Conservation (phyloP, 1,140 invertebrate genomes). For the Atta texana region DNA sequence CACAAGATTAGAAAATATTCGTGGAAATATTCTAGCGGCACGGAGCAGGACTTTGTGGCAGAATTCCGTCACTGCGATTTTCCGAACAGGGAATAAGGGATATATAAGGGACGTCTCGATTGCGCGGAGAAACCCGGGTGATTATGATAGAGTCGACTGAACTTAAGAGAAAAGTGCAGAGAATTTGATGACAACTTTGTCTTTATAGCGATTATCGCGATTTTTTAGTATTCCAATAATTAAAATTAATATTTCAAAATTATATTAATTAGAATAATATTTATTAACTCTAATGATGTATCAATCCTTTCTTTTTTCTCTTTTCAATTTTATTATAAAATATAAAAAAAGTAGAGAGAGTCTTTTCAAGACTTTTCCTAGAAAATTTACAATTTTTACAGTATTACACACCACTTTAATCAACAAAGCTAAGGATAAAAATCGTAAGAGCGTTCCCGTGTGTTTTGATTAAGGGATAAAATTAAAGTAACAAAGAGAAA, state of each 20-base stretch:
- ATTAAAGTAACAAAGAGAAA: neutral
- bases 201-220: neutral
- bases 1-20: neutral
- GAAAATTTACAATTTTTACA: neutral
- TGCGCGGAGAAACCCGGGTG: neutral
- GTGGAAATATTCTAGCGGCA: neutral
- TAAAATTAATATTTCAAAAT: neutral
- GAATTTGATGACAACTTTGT: neutral
- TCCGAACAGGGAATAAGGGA: constrained; percentile 10
- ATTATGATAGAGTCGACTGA: neutral
- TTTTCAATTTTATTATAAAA: neutral
- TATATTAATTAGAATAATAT: neutral
- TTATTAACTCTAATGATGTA: neutral
- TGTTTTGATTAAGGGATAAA: neutral
- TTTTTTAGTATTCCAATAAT: neutral
- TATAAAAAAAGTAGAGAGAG: neutral
- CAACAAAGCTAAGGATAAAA: neutral
- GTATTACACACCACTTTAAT: neutral
- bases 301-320: neutral
- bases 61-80: constrained; percentile 53
- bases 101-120: constrained; percentile 1
- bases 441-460: neutral
- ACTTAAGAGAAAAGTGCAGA: neutral
- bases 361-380: neutral
- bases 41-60: neutral